These are phyloP conservation scores for Melitaea athalia DNA, from an alignment of 2,888 invertebrate species.

Conservation along the genomic window DNA sequence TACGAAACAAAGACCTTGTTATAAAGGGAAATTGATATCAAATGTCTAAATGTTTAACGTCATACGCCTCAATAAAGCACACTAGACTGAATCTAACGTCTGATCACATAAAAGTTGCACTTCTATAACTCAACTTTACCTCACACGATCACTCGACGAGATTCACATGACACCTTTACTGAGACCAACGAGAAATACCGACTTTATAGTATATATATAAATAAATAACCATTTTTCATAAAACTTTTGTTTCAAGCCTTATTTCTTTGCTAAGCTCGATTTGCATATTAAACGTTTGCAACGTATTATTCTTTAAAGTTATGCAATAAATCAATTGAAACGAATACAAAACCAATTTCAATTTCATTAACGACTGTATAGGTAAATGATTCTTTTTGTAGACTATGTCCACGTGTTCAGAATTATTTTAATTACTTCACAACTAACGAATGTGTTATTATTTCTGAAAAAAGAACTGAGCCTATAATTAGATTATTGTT, in stretches of 20 bases:
- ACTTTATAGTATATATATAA: constrained; percentile 13
- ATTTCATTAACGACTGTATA: constrained; percentile 2
- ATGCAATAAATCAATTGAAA: constrained; percentile 23
- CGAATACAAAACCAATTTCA: constrained; percentile 11
- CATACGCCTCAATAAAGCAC: constrained; percentile 7
- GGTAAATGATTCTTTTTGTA: not conserved
- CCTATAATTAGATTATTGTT: not conserved
- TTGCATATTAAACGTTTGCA: constrained; percentile 25
- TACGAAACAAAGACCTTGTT: not conserved
- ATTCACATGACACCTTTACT: constrained; percentile 12
- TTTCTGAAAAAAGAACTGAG: not conserved
- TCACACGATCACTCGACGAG: constrained; percentile 9
- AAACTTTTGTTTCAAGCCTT: constrained; percentile 13
- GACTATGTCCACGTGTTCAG: not conserved
- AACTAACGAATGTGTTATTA: not conserved
- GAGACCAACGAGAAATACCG: constrained; percentile 8
- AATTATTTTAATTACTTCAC: constrained; percentile 4
- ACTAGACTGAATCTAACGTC: constrained; percentile 8
- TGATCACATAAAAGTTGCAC: constrained; percentile 9
- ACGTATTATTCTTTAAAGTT: constrained; percentile 16
- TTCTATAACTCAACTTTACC: constrained; percentile 17
- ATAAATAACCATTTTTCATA: constrained; percentile 11
- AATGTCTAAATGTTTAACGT: constrained; percentile 7
- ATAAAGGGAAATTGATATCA: constrained; percentile 1
- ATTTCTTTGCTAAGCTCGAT: constrained; percentile 10